Evolutionary conservation across 2,888 invertebrate species (phyloP), one percentile per base, ranked within the genome.

Genomic region (Limenitis camilla): DNA sequence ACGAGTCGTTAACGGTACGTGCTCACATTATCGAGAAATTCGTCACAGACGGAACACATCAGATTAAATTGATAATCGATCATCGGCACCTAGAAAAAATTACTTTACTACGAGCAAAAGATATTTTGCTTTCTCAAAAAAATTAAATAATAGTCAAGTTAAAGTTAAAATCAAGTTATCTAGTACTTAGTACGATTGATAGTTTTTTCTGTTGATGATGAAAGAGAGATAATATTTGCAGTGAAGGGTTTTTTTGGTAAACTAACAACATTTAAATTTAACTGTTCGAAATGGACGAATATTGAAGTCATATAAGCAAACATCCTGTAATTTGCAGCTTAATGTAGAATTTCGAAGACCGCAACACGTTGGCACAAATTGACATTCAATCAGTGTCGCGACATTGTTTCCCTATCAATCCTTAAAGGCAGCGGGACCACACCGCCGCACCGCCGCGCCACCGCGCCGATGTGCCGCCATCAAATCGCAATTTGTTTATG

Each of bases 401-500:
- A 78, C 82, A 85, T 85, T 86, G 86, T 86, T 86, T 86, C 78
- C 81, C 81, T 85, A 86, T 86, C 85, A 85, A 85, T 86, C 80
- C 81, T 81, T 83, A 83, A 86, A 84, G 85, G 78, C 66, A 84
- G 75, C 78, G 70, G 70, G 75, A 78, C 70, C 83, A 78, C 84
- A 78, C n/a, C n/a, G n/a, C n/a, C 19, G 19, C 1, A 19, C 19
- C 19, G 19, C 19, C 19, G 19, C 3, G 19, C 19, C 79, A 78
- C 79, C 65, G 72, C 64, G 65, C 64, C 71, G 72, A 77, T 76
- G 77, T 78, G 78, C 74, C 78, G 76, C 84, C 86, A 87, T 87
- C 87, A 87, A 87, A 87, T 77, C 78, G 84, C 85, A 85, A 87
- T 87, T 87, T 87, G 87, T 87, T 87, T 87, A 87, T 87, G 87